Conservation (phyloP, 1,140 invertebrate species). For the Trichomalopsis sarcophagae region DNA sequence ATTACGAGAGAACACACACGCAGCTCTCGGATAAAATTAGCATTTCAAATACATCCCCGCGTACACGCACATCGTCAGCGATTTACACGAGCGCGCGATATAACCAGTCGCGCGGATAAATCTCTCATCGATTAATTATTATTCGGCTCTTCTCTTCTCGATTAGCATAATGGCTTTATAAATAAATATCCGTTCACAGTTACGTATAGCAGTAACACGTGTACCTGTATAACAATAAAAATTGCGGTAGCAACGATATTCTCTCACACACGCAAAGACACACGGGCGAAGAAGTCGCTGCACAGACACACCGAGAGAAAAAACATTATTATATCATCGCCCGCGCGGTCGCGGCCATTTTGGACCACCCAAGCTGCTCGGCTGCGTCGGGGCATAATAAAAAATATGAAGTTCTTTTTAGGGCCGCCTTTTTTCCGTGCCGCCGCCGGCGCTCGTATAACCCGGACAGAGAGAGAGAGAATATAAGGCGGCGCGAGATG, state of each 20-base stretch:
- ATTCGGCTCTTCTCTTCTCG: too few relatives aligned
- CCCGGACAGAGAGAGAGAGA: constrained; percentile 49
- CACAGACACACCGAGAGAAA: too few relatives aligned
- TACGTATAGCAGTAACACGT: neutral
- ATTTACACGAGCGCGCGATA: neutral
- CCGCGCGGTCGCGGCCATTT: constrained; percentile 67
- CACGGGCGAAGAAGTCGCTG: too few relatives aligned
- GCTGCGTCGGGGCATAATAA: constrained; percentile 73
- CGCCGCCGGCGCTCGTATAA: constrained; percentile 66
- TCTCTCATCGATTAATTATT: neutral
- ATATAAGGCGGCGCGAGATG: constrained; percentile 61
- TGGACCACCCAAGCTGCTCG: constrained; percentile 72
- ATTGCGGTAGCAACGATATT: neutral
- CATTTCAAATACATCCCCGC: neutral
- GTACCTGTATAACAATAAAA: too few relatives aligned
- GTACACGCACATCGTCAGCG: neutral
- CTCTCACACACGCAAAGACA: too few relatives aligned
- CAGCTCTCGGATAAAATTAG: neutral
- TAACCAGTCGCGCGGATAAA: neutral
- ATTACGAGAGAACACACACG: too few relatives aligned
- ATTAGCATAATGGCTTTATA: constrained; percentile 1
- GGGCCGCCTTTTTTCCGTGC: constrained; percentile 74
- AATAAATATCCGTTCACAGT: neutral
- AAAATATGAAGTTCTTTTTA: constrained; percentile 76
- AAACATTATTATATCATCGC: constrained; percentile 75